Percentiles rank a stretch among this genome's conserved stretches.
Conservation (phyloP, 1,140 invertebrate genomes). For the Drosophila teissieri region DNA sequence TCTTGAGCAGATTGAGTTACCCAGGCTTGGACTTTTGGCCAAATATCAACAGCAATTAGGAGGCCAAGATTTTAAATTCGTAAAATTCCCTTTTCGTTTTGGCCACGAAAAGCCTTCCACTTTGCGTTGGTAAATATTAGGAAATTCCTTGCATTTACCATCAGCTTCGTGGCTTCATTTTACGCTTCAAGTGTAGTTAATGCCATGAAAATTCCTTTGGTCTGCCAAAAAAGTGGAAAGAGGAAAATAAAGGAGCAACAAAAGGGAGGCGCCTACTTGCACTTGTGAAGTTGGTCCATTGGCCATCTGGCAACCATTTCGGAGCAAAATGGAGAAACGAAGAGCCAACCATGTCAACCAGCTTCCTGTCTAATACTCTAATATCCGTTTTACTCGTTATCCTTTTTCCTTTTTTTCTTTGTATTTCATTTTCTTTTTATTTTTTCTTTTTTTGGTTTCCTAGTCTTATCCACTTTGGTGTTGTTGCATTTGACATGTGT, state of each 20-base stretch:
- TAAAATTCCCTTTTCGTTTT: constrained; percentile 35
- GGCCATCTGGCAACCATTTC: constrained; percentile 55
- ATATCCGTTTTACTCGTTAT: constrained; percentile 78
- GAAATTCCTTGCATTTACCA: constrained; percentile 45
- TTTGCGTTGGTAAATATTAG: constrained; percentile 36
- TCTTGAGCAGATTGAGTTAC: constrained; percentile 36
- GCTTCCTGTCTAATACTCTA: constrained; percentile 80
- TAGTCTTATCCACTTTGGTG: constrained; percentile 38
- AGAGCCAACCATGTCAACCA: constrained; percentile 54
- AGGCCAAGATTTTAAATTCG: constrained; percentile 40
- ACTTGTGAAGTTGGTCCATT: constrained; percentile 18
- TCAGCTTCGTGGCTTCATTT: constrained; percentile 53
- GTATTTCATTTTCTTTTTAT: constrained; percentile 2
- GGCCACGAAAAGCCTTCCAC: not conserved
- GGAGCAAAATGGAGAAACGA: constrained; percentile 6
- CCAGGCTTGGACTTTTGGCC: constrained; percentile 23
- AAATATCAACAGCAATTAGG: constrained; percentile 64
- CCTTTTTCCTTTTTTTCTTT: constrained; percentile 43
- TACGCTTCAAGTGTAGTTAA: constrained; percentile 62
- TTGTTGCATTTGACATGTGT: constrained; percentile 79
- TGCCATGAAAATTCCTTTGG: constrained; percentile 53
- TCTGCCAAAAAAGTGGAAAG: constrained; percentile 17
- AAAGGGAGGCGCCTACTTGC: constrained; percentile 17
- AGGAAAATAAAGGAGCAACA: constrained; percentile 6
- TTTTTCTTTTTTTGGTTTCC: constrained; percentile 2